phyloP scores from a whole-genome alignment of 2,113 vertebrate species.

The Ivindomyrus marchei region DNA sequence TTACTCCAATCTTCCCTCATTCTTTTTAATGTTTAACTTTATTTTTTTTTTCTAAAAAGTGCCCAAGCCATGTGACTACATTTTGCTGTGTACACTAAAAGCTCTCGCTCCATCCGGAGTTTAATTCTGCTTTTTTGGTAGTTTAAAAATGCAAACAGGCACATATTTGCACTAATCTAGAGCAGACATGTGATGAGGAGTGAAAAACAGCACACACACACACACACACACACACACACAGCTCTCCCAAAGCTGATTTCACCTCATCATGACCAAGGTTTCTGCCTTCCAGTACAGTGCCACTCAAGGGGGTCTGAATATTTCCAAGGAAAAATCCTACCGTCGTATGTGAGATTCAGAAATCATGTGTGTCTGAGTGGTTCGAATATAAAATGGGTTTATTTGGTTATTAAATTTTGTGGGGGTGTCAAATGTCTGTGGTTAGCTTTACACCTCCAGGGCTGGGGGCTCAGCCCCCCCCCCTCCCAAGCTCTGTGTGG shows the following conservation, averaged over 20 bases:
- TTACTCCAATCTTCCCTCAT: neutral
- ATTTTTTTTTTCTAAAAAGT: neutral
- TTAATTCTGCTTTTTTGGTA: neutral
- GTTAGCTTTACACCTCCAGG: neutral
- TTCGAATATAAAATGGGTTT: neutral
- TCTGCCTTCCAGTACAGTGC: neutral
- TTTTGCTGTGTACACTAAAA: neutral
- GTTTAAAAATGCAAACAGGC: neutral
- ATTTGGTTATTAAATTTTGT: neutral
- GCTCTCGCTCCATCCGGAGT: neutral
- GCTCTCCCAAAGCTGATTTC: neutral
- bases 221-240: neutral
- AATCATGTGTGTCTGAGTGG: neutral
- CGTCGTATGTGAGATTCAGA: neutral
- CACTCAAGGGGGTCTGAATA: neutral
- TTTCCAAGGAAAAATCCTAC: neutral
- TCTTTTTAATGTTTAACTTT: neutral
- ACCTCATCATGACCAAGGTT: neutral
- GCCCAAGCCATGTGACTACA: neutral
- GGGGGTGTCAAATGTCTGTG: neutral
- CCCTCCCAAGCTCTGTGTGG: neutral
- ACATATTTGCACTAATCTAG: neutral
- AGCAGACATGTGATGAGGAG: neutral
- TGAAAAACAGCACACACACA: neutral
- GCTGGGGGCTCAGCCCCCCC: neutral